Base-by-base conservation (phyloP, 2,888 invertebrate genomes). In the Arctia plantaginis region DNA sequence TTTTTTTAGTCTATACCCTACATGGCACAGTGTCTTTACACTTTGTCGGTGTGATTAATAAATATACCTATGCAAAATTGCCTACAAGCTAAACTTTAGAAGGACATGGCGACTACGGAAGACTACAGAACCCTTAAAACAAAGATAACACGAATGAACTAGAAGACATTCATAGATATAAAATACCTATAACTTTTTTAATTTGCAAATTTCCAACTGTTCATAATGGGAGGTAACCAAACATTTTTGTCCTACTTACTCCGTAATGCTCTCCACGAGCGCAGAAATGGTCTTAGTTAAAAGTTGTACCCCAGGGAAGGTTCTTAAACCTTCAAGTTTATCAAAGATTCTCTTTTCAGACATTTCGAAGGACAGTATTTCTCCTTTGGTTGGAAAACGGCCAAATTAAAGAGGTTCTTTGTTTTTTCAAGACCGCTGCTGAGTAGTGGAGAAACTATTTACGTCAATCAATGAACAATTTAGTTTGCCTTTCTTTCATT, bases 331-430 rank as follows among this genome's bases (percentile, higher is more conserved):
- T 55, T 39, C 30, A 41, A 72, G 27, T 59, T 30, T 41, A 59
- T 59, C 55, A 59, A 23, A 33, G 66, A 41, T 41, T 67, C 51
- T 30, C 51, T 55, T 66, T 72, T 44, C 1, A 27, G 20, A 51
- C 39, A 41, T 66, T 72, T 72, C 41, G n/a, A 35, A n/a, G 20
- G 41, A 72, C 30, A 41, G 41, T 66, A 27, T 72, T 72, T 66
- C 44, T 72, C 66, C 12, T 20, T 59, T 51, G 15, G 72, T 44
- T 72, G 59, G 72, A 35, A 67, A 67, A 71, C 62, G 47, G 66
- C 69, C 66, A 72, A 72, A 71, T n/a, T 35, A 35, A 71, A 51
- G 39, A 47, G 47, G 44, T 33, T 64, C 30, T 70, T 41, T 44
- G 39, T 65, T n/a, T 44, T 64, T 47, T n/a, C 47, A 33, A 35